Base-by-base conservation (phyloP, 2,888 invertebrate genomes). In the Lepidonotus clava region DNA sequence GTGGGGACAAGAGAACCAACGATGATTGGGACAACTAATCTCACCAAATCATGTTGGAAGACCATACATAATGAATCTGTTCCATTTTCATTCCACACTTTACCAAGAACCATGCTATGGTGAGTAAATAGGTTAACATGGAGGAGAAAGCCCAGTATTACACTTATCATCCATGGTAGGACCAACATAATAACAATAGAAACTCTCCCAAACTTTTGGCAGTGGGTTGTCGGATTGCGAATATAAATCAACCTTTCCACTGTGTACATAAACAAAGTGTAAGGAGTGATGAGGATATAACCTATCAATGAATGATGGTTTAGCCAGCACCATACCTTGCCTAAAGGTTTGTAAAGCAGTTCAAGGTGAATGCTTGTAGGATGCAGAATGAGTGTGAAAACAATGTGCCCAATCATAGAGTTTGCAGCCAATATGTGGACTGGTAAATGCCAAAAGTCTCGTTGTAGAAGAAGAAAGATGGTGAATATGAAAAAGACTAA, bases 261-360 rank as follows among this genome's bases (percentile, higher is more conserved):
- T 34, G 36, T 71, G 71, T 36, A 36, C 71, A 71, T 71, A 38
- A 71, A 38, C n/a, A 71, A 38, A 18, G 71, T 38, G 38, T 71
- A 71, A 1, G 71, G 71, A 0, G 71, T 71, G 6, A 71, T 36
- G 8, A 71, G 34, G 2, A 36, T 5, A 21, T 34, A 36, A 2
- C 14, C 34, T 18, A 34, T 14, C n/a, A 21, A 38, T 38, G 38
- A 21, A 18, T 71, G 71, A 18, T 18, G 34, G 18, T n/a, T 36
- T 5, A 71, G 8, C 71, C 71, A 71, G 71, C 71, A 71, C 1
- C 14, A 11, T 2, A 18, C 6, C 0, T 1, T 1, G 11, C 21
- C 18, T 8, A 71, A 8, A 38, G 71, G 71, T n/a, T 21, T 71
- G 71, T 38, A 34, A 21, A 71, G 71, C 11, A 71, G 71, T 34